A percentile compares a stretch with the other conserved stretches of the same genome.
These are phyloP conservation scores for Neoitamus cyanurus DNA, from an alignment of 2,888 invertebrate genomes.

Conservation along the genomic window DNA sequence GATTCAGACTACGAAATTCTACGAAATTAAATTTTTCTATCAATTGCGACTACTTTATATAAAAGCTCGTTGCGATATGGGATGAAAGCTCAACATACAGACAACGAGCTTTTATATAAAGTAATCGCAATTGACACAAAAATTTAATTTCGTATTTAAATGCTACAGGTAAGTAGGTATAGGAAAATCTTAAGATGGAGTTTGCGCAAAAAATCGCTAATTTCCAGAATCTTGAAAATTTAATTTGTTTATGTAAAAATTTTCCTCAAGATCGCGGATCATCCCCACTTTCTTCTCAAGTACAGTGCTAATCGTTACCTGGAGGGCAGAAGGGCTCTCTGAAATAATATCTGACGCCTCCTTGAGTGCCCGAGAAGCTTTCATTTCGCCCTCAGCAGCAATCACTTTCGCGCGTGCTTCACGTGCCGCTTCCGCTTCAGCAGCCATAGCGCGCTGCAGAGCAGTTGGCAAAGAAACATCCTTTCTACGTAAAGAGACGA, in stretches of 20 bases:
- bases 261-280: not conserved
- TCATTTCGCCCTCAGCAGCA: constrained; percentile 87
- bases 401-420: constrained; percentile 85
- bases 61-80: too few species aligned
- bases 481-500: constrained; percentile 68
- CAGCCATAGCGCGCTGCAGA: constrained; percentile 84
- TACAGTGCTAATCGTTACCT: constrained; percentile 55
- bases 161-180: too few species aligned
- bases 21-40: too few species aligned
- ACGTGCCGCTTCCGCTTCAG: constrained; percentile 83
- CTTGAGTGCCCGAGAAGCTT: constrained; percentile 81
- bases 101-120: too few species aligned
- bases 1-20: too few species aligned
- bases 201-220: too few species aligned
- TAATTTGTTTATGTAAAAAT: not conserved
- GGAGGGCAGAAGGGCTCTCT: constrained; percentile 78
- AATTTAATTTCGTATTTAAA: too few species aligned
- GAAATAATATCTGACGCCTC: constrained; percentile 86
- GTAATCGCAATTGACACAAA: too few species aligned
- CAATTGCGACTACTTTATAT: too few species aligned
- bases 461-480: constrained; percentile 82
- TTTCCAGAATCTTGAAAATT: too few species aligned
- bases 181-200: too few species aligned
- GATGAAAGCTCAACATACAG: too few species aligned
- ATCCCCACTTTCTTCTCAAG: not conserved